Conservation (phyloP, 1,140 invertebrate genomes). For the Bombus sylvicola region DNA sequence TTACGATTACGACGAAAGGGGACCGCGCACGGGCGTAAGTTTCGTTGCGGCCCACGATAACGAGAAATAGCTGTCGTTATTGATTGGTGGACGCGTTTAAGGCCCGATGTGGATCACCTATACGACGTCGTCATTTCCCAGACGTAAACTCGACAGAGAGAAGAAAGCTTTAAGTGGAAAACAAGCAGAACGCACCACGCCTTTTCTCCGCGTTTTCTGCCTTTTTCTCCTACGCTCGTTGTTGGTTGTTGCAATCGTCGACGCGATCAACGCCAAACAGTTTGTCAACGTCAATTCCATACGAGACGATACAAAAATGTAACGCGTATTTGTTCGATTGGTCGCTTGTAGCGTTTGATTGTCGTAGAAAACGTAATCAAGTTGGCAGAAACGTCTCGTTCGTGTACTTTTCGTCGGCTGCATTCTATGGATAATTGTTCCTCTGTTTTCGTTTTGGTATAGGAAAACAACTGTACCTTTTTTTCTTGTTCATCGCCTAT, state of each 20-base stretch:
- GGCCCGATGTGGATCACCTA: too few relatives aligned
- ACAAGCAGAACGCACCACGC: background rate
- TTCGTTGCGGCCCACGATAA: conserved; percentile 2
- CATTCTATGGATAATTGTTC: background rate
- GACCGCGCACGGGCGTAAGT: background rate
- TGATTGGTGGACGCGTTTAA: background rate
- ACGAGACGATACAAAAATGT: too few relatives aligned
- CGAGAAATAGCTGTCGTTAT: conserved; percentile 13
- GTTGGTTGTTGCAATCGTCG: conserved; percentile 4
- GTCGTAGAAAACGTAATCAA: background rate
- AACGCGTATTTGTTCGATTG: background rate
- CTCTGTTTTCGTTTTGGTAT: background rate
- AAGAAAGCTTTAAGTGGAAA: background rate
- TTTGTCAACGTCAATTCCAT: too few relatives aligned
- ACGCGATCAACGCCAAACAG: background rate
- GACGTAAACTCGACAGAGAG: background rate
- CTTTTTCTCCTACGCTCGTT: too few relatives aligned
- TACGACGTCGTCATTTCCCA: too few relatives aligned
- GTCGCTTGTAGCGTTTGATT: background rate
- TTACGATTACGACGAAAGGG: conserved; percentile 28
- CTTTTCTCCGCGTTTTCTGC: background rate
- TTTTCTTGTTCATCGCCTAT: background rate
- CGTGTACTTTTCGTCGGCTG: background rate
- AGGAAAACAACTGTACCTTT: background rate
- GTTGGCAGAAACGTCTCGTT: background rate